Base-by-base conservation (phyloP, 2,113 vertebrate species). In the Eira barbara region DNA sequence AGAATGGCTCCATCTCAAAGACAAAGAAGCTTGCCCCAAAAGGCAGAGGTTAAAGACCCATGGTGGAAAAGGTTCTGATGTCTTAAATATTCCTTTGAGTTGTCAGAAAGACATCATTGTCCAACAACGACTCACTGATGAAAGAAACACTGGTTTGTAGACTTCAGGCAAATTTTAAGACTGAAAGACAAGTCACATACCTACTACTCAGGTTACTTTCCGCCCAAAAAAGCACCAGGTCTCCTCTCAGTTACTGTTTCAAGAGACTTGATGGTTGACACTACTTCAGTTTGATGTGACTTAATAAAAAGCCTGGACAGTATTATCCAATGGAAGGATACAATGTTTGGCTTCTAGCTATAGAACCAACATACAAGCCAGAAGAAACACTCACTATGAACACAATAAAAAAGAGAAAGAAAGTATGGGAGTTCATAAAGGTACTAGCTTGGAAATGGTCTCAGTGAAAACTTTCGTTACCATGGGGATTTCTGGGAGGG, bases 381-480 rank as follows among this genome's bases (percentile, higher is more conserved):
- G 1, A 4, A 96, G 1, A 4, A 97, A 93, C 79, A 93, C 84
- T 83, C 88, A 65, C 3, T 13, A 83, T 94, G 89, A 95, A 85
- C 67, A 82, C 55, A 85, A 94, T 61, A 93, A 81, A 88, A 92
- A 55, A 82, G 17, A 96, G 31, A 73, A 71, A 45, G 47, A 18
- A 55, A 57, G 34, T 5, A 49, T 79, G 7, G 9, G 20, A 95
- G 83, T 96, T 97, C 86, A 97, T 93, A 97, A 98, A 98, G 79
- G 49, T 95, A 84, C 55, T 92, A 94, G 85, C 79, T 96, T 1
- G 27, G 91, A 98, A 98, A 98, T 91, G 90, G 36, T 91, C 94
- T 97, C 78, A 65, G 97, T 96, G 98, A 95, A 96, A 98, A 97
- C 90, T 98, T 98, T 42, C 91, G 97, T 98, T 98, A 97, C 97